phyloP scores from a whole-genome alignment of 2,888 invertebrate species.

The Tanypteryx hageni region DNA sequence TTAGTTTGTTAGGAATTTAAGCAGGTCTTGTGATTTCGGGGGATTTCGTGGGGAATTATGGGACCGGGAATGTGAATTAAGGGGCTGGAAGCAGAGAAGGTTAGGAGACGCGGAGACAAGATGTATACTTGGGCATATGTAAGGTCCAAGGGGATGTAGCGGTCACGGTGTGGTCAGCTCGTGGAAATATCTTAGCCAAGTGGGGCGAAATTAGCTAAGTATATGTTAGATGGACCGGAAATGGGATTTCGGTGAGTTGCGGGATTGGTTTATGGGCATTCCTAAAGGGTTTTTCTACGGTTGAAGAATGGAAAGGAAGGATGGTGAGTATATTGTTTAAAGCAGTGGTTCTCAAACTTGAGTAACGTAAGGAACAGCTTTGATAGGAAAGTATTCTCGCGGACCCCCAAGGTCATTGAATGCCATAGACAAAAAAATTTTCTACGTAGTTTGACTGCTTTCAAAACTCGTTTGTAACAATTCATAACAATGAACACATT shows the following conservation, averaged over 20 bases:
- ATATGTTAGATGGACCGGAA: neutral
- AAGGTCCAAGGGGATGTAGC: neutral
- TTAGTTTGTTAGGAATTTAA: neutral
- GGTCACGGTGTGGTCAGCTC: neutral
- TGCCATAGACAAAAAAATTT: no score
- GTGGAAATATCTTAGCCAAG: slow-evolving; percentile 33
- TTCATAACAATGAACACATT: no score
- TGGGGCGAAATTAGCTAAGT: neutral
- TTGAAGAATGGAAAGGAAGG: no score
- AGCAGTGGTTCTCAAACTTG: no score
- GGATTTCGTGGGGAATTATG: slow-evolving; percentile 28
- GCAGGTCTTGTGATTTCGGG: slow-evolving; percentile 20
- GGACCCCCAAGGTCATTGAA: no score
- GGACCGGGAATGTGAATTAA: neutral
- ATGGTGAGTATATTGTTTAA: no score
- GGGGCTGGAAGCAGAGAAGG: neutral
- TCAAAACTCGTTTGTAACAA: no score
- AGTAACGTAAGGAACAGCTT: no score
- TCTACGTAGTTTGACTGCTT: no score
- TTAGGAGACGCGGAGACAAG: neutral
- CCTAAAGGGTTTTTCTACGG: neutral
- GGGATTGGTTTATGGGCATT: neutral
- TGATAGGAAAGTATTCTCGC: no score
- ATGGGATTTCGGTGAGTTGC: neutral
- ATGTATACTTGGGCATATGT: slow-evolving; percentile 27